Percentiles rank a stretch among this genome's conserved stretches.
Evolutionary conservation across 2,797 vertebrate genomes (phyloP).

Genomic region (Accipiter minullus): DNA sequence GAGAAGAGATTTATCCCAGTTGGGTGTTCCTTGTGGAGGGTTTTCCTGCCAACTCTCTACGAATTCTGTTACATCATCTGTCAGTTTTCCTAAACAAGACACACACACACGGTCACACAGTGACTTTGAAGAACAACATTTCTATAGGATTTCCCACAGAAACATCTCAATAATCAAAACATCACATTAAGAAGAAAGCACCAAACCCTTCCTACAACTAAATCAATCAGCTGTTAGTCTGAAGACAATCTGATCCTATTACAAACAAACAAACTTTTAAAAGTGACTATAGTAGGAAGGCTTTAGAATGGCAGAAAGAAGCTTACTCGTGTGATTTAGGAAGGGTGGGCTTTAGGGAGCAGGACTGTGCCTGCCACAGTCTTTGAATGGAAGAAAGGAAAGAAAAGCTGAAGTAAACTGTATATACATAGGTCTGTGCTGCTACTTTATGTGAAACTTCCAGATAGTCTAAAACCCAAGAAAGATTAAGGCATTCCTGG

Average conservation of each 20-base stretch:
- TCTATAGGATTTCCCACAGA: neutral
- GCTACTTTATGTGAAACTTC: neutral
- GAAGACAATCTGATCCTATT: neutral
- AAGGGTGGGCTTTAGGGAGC: neutral
- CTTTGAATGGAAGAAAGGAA: neutral
- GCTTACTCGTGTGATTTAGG: neutral
- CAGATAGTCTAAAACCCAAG: neutral
- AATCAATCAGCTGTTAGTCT: neutral
- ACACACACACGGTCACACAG: neutral
- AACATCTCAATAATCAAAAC: neutral
- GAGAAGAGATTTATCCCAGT: slow-evolving; percentile 67
- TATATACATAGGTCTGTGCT: neutral
- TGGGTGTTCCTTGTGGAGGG: slow-evolving; percentile 72
- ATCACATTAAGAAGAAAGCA: neutral
- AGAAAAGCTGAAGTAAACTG: neutral
- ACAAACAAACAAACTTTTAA: neutral
- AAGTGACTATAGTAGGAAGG: neutral
- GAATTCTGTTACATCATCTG: slow-evolving; percentile 87
- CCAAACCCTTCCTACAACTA: neutral
- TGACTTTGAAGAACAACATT: neutral
- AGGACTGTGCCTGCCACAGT: neutral
- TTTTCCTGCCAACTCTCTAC: slow-evolving; percentile 91
- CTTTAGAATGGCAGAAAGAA: neutral
- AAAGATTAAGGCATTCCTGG: neutral
- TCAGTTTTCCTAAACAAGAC: slow-evolving; percentile 81